Evolutionary conservation across 2,797 vertebrate species (phyloP).

Genomic region (Pantherophis alleghaniensis): DNA sequence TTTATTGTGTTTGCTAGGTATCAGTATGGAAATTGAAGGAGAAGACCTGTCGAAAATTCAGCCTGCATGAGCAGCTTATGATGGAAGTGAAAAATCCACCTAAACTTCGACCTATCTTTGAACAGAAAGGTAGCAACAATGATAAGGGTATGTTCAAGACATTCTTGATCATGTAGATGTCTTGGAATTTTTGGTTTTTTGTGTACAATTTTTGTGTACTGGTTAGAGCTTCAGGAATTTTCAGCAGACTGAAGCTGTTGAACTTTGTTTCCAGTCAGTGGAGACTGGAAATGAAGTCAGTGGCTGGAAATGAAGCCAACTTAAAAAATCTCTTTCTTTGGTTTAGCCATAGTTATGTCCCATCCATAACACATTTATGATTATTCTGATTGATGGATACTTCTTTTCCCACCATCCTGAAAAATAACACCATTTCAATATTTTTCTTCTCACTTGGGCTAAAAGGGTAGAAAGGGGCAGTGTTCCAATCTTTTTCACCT

Average conservation of each 20-base stretch:
- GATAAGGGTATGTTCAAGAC: conserved; percentile 38
- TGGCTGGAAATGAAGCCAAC: too few relatives aligned
- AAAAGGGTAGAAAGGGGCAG: background rate
- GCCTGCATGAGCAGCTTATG: conserved; percentile 66
- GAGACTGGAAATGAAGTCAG: too few relatives aligned
- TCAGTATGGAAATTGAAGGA: conserved; percentile 55
- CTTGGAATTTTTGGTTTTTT: background rate
- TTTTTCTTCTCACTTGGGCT: background rate
- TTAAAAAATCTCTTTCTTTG: background rate
- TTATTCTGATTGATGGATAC: background rate
- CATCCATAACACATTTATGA: background rate
- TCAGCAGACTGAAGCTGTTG: background rate
- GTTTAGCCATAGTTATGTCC: background rate
- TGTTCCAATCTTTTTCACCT: background rate
- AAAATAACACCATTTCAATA: background rate
- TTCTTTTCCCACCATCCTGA: background rate
- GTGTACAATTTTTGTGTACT: background rate
- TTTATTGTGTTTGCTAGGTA: conserved; percentile 51
- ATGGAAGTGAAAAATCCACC: conserved; percentile 59
- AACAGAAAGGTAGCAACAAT: conserved; percentile 1
- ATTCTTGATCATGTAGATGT: background rate
- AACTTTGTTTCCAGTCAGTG: background rate
- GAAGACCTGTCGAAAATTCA: conserved; percentile 34
- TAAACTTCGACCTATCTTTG: conserved; percentile 22
- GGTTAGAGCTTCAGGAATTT: background rate